phyloP scores from a whole-genome alignment of 2,113 vertebrate genomes.

The Colistium nudipinnis region DNA sequence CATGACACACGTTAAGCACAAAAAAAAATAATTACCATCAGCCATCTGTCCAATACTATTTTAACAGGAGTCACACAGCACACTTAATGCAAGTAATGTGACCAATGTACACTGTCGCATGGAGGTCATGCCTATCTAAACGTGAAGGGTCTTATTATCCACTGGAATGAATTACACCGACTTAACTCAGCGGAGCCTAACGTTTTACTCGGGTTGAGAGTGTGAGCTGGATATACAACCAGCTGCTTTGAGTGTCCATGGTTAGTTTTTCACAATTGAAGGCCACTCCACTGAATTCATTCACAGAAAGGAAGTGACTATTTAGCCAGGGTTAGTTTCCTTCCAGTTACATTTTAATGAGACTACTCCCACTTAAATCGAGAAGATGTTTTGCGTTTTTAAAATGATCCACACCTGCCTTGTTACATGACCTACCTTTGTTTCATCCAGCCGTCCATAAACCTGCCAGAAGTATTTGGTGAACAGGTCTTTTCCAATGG shows the following conservation, averaged over 20 bases:
- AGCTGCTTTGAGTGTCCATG: background rate
- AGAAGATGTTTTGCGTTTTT: no score
- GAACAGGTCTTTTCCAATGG: conserved; percentile 92
- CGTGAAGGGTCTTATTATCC: conserved; percentile 17
- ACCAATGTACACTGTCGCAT: conserved; percentile 27
- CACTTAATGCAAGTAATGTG: background rate
- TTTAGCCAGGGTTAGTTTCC: background rate
- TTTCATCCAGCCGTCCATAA: conserved; percentile 88
- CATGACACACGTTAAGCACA: no score
- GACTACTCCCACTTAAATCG: background rate
- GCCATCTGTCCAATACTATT: no score
- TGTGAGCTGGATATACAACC: background rate
- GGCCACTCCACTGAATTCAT: background rate
- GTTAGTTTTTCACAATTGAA: background rate
- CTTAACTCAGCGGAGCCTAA: background rate
- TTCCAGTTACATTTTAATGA: background rate
- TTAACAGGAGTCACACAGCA: background rate
- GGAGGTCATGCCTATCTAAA: conserved; percentile 24
- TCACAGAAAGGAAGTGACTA: background rate
- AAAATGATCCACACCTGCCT: no score
- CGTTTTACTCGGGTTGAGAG: background rate
- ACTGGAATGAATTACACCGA: conserved; percentile 11
- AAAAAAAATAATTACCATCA: no score
- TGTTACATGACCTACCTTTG: conserved; percentile 81
- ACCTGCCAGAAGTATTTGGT: conserved; percentile 96